A percentile compares a stretch with the other conserved stretches of the same genome.
Conservation (phyloP, 2,797 vertebrate genomes). For the Fratercula arctica region DNA sequence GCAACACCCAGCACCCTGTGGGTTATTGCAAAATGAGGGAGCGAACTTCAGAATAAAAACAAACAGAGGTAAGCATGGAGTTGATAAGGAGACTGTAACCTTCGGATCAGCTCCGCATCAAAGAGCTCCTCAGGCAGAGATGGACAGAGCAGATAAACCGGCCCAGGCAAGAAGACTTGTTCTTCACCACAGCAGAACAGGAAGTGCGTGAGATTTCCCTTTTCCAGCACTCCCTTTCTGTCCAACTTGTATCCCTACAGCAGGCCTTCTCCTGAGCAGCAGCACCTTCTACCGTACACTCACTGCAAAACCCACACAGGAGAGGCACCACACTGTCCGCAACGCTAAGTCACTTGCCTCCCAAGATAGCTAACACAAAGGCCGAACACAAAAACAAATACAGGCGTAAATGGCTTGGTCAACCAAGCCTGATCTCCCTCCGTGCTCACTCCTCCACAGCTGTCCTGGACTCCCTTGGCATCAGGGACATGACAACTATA, state of each 20-base stretch:
- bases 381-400: neutral
- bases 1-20: constrained; percentile 58
- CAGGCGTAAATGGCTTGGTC: constrained; percentile 12
- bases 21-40: constrained; percentile 66
- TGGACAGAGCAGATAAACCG: constrained; percentile 43
- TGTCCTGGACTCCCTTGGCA: constrained; percentile 48
- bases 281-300: neutral
- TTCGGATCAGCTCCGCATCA: constrained; percentile 48
- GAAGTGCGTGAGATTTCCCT: constrained; percentile 37
- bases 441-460: constrained; percentile 42
- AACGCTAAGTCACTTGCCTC: neutral
- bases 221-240: constrained; percentile 53
- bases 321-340: neutral
- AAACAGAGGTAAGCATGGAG: constrained; percentile 65
- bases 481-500: constrained; percentile 60
- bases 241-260: neutral
- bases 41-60: constrained; percentile 57
- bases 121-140: constrained; percentile 55
- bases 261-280: neutral
- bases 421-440: constrained; percentile 2
- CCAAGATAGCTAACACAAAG: neutral
- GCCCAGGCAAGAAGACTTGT: constrained; percentile 27
- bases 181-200: constrained; percentile 42
- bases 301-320: neutral
- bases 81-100: constrained; percentile 48